Base-by-base conservation (phyloP, 2,113 vertebrate species). In the Pelecanus crispus region DNA sequence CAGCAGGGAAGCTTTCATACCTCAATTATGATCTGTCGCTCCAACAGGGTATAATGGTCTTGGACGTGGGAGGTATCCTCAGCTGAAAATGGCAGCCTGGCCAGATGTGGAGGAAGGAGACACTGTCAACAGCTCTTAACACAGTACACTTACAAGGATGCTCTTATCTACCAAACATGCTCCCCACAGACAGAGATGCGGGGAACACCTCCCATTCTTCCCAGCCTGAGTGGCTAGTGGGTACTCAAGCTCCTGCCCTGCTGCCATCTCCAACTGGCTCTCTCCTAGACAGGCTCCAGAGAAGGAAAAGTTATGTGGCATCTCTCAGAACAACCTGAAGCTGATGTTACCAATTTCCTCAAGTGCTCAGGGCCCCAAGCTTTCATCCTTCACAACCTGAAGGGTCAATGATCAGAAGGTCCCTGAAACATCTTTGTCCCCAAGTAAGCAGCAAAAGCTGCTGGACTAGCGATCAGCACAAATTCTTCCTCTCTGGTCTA, bases 1-100 rank as follows among this genome's bases (percentile, higher is more conserved):
- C 71, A 86, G 50, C n/a, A 88, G 19, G 16, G 53, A 88, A 88
- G 50, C 82, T 77, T 31, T 90, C 98, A 97, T 75, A 99, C 99
- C 98, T 99, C 99, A 49, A 99, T 98, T 82, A 99, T 98, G 95
- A 99, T 99, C 98, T 99, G 99, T 63, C 99, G 97, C 95, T 99
- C 99, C 97, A 99, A 97, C 65, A 99, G 98, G 0, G 99, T 99
- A 81, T 98, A 99, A 96, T 99, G 99, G 89, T 99, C 99, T 97
- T 99, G 98, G 58, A 99, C 94, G n/a, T 99, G 99, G 81, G 95
- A 91, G 18, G 94, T 94, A 90, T 99, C 99, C 75, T 99, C 99
- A 36, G 97, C 86, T 90, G 99, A 98, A 97, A 99, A 99, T 0
- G 99, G 98, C 52, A 99, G 98, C 95, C 99, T 99, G 89, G 72